A percentile compares a stretch with the other conserved stretches of the same genome.
Evolutionary conservation across 2,113 vertebrate genomes (phyloP).

Genomic region (Ceuthmochares aereus): DNA sequence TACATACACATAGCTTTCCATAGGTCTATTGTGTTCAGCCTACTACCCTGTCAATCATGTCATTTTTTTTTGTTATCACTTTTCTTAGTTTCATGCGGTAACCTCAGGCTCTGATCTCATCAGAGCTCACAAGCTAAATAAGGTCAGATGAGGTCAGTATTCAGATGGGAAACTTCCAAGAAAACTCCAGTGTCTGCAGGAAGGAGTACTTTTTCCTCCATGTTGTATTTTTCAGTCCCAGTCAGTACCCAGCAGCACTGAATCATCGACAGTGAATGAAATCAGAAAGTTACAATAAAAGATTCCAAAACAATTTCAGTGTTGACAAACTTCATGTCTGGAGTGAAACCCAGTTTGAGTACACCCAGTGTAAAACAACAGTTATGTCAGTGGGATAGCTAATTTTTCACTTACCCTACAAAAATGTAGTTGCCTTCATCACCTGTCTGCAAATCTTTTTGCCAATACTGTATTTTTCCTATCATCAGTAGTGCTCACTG

Average conservation of each 20-base stretch:
- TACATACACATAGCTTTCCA: conserved; percentile 48
- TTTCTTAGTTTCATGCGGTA: conserved; percentile 54
- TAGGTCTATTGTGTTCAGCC: conserved; percentile 53
- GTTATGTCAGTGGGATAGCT: neutral
- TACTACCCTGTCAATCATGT: conserved; percentile 62
- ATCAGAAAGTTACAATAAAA: neutral
- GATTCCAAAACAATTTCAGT: neutral
- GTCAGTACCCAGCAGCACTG: neutral
- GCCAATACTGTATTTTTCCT: neutral
- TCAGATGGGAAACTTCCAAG: conserved; percentile 39
- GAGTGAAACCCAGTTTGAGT: neutral
- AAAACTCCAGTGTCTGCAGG: conserved; percentile 16
- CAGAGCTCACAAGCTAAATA: conserved; percentile 43
- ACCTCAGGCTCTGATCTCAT: conserved; percentile 62
- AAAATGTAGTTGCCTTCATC: neutral
- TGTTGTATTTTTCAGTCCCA: neutral
- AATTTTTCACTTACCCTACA: neutral
- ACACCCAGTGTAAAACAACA: neutral
- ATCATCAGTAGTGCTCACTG: neutral
- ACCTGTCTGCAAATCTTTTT: neutral
- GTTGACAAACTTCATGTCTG: neutral
- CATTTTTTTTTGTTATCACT: conserved; percentile 68
- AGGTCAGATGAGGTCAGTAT: conserved; percentile 46
- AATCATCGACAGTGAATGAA: neutral
- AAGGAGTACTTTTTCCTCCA: neutral